A percentile compares a stretch with the other conserved stretches of the same genome.
phyloP scores from a whole-genome alignment of 23 tunicate genomes.

The Trididemnum nubilum region DNA sequence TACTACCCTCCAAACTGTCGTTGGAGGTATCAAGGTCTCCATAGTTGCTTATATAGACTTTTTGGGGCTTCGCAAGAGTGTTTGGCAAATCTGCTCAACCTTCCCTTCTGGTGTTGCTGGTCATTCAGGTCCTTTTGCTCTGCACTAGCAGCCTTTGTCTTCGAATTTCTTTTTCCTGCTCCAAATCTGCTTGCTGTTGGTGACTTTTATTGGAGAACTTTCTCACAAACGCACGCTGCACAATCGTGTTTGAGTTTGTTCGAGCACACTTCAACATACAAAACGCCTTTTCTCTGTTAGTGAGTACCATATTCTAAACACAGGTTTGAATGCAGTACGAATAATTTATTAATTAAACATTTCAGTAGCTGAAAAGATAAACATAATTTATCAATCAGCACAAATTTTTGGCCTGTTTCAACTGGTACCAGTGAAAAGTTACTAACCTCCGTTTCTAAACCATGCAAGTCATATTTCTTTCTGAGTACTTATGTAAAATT shows the following conservation, averaged over 20 bases:
- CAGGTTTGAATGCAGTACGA: conserved; percentile 1
- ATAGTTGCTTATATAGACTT: conserved; percentile 6
- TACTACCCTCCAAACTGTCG: conserved; percentile 10
- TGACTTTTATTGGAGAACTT: not conserved
- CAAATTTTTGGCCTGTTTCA: not conserved
- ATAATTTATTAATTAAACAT: not conserved
- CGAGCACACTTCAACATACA: conserved; percentile 5
- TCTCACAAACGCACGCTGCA: conserved; percentile 16
- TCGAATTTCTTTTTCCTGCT: conserved; percentile 1
- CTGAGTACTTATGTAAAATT: too few species aligned
- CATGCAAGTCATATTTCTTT: too few species aligned
- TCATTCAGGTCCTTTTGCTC: conserved; percentile 20
- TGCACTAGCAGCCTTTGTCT: conserved; percentile 18
- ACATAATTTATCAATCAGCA: not conserved
- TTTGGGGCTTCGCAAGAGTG: not conserved
- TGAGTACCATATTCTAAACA: not conserved
- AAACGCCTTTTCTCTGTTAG: conserved; percentile 6
- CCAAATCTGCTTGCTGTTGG: not conserved
- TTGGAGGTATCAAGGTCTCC: not conserved
- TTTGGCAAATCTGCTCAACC: conserved; percentile 4
- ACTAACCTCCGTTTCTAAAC: too few species aligned
- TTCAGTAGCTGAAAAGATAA: not conserved
- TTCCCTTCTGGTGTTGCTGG: conserved; percentile 6
- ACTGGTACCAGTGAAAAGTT: not conserved
- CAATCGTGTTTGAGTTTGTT: conserved; percentile 1